Percentiles rank a stretch among this genome's conserved stretches.
Evolutionary conservation across 2,797 vertebrate genomes (phyloP).

Genomic region (Silurus lanzhouensis): DNA sequence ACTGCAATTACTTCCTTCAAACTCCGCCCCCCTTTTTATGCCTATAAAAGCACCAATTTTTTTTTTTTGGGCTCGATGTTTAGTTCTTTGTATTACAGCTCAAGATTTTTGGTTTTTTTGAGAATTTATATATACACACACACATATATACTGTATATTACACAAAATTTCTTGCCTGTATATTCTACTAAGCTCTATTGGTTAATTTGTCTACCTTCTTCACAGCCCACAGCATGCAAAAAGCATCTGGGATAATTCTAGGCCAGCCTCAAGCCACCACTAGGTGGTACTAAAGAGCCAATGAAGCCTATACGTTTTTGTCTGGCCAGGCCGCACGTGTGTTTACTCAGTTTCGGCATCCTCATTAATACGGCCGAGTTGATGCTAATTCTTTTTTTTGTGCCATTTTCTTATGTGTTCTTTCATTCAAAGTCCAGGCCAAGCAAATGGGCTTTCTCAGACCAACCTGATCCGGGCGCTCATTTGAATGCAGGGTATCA

Average conservation of each 20-base stretch:
- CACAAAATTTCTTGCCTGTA: not conserved
- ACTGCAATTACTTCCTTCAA: conserved; percentile 10
- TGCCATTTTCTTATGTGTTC: conserved; percentile 21
- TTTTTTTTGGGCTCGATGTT: not conserved
- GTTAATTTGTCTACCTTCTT: not conserved
- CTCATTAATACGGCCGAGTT: not conserved
- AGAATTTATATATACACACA: not conserved
- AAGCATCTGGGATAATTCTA: not conserved
- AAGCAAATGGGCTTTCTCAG: conserved; percentile 35
- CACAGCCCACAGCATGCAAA: too few species aligned
- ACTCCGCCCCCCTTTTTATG: not conserved
- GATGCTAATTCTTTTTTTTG: not conserved
- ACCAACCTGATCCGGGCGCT: not conserved
- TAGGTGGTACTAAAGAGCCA: conserved; percentile 45
- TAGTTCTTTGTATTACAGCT: not conserved
- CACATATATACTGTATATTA: not conserved
- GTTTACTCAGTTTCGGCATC: not conserved
- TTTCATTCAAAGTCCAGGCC: conserved; percentile 15
- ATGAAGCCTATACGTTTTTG: not conserved
- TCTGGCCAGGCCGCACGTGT: not conserved
- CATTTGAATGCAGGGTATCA: conserved; percentile 39
- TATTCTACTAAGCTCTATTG: not conserved
- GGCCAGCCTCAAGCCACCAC: conserved; percentile 36
- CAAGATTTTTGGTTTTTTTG: too few species aligned
- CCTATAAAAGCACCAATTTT: not conserved